Conservation (phyloP, 2,888 invertebrate species). For the Volucella inflata region DNA sequence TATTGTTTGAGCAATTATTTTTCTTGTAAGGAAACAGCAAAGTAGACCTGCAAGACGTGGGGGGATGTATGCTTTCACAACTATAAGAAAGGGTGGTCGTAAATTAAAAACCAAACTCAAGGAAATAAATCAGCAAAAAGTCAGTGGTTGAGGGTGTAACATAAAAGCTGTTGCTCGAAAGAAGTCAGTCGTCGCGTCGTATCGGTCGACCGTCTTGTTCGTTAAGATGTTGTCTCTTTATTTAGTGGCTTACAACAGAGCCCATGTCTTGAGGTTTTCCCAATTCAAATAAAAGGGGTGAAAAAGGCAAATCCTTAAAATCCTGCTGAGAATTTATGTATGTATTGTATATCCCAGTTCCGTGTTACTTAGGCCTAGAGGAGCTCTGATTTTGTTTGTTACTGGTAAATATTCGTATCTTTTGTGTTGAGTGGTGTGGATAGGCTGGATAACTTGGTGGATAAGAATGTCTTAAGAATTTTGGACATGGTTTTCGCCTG, state of each 20-base stretch:
- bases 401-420: constrained; percentile 49
- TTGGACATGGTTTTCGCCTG: constrained; percentile 31
- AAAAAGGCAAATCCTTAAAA: constrained; percentile 70
- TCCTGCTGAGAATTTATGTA: constrained; percentile 62
- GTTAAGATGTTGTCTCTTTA: constrained; percentile 70
- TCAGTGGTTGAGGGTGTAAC: constrained; percentile 40
- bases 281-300: constrained; percentile 75
- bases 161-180: constrained; percentile 19
- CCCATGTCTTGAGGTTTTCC: constrained; percentile 69
- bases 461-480: constrained; percentile 54
- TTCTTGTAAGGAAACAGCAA: constrained; percentile 42
- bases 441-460: constrained; percentile 37
- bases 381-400: constrained; percentile 61
- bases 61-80: constrained; percentile 5
- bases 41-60: constrained; percentile 14
- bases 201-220: constrained; percentile 51
- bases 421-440: constrained; percentile 54
- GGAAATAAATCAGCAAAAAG: constrained; percentile 67
- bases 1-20: constrained; percentile 69
- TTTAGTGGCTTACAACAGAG: constrained; percentile 65
- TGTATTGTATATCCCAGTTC: constrained; percentile 8
- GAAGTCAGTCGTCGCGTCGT: no score
- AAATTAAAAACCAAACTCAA: constrained; percentile 69
- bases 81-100: constrained; percentile 51
- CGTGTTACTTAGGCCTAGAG: constrained; percentile 60